Percentiles rank a stretch among this genome's conserved stretches.
phyloP scores from a whole-genome alignment of 2,797 vertebrate genomes.

The Vipera ursinii region DNA sequence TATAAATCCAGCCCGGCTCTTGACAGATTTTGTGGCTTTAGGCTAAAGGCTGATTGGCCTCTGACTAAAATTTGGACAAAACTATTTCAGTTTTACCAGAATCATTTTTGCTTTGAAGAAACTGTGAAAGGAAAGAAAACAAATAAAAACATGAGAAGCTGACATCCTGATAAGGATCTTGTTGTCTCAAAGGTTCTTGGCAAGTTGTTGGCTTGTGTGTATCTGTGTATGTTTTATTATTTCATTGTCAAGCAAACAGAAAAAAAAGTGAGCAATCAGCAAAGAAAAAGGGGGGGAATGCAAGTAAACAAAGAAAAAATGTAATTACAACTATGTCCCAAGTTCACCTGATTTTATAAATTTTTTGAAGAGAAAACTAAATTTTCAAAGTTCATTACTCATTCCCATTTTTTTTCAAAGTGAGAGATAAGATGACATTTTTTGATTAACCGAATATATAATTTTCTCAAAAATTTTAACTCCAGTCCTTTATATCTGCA shows the following conservation, averaged over 20 bases:
- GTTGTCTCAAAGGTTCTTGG: not conserved
- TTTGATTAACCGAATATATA: not conserved
- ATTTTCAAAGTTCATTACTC: not conserved
- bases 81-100: not conserved
- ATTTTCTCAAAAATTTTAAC: not conserved
- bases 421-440: not conserved
- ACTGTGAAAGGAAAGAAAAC: not conserved
- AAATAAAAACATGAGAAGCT: not conserved
- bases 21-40: not conserved
- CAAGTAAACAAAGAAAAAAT: not conserved
- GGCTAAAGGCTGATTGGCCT: not conserved
- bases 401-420: not conserved
- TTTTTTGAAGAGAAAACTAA: too few species aligned
- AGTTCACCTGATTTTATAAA: not conserved
- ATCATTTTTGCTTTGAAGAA: not conserved
- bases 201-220: not conserved
- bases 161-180: not conserved
- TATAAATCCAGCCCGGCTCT: not conserved
- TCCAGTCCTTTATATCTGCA: not conserved
- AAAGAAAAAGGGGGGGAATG: not conserved
- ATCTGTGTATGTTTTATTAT: not conserved
- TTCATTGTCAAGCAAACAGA: not conserved
- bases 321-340: not conserved
- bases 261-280: not conserved
- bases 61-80: not conserved